Base-by-base conservation (phyloP, 2,888 invertebrate species). In the Dryadula phaetusa region DNA sequence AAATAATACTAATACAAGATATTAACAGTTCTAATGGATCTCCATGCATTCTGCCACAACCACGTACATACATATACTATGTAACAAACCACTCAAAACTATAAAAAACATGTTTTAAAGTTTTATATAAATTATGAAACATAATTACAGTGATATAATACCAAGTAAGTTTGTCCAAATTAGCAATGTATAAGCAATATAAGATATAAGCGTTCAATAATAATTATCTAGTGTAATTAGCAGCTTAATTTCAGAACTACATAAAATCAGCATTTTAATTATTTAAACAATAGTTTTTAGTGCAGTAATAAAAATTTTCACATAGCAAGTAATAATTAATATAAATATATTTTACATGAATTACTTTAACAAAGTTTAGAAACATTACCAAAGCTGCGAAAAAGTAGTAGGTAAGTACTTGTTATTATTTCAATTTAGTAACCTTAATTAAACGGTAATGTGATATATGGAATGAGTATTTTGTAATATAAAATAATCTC, bases 181-280 rank as follows among this genome's bases (percentile, higher is more conserved):
- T 85, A 87, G 83, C 80, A 85, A 82, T 84, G 82, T 76, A 56
- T 80, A 81, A 82, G 80, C 81, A 82, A 81, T 82, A 82, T 71
- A 72, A 70, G 63, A 70, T 46, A 67, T 72, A 73, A 70, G 60
- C 4, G 12, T 44, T 44, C 44, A 44, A 44, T 62, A 72, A 73
- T 74, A 70, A 67, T 64, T 69, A 71, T 32, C 52, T 75, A 77
- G 70, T 71, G 74, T 74, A 81, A 82, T 79, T 73, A 25, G 49
- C 72, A 72, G 67, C 40, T 18, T 72, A 67, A 68, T 58, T 61
- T 62, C 73, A 72, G 78, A 75, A 78, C 40, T 42, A 28, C 52
- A 22, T 67, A 8, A 77, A 83, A 84, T 82, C 84, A 86, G 85
- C 85, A 83, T 79, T 73, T 67, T 73, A 86, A 83, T 83, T 49